Conservation (phyloP, 2,797 vertebrate species). For the Syngnathus acus region DNA sequence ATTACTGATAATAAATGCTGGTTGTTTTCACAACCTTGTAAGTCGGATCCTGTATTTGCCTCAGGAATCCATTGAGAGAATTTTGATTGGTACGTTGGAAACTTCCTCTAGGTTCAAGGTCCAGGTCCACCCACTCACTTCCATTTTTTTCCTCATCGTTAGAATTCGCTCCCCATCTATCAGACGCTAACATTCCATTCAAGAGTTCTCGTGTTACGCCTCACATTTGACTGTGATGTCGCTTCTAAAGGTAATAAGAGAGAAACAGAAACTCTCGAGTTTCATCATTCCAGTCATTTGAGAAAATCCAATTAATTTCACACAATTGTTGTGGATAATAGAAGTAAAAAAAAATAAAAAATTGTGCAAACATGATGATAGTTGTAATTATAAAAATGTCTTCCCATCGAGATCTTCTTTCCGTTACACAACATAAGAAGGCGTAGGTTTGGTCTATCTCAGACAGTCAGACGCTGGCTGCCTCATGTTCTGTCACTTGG, state of each 20-base stretch:
- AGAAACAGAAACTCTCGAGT: background rate
- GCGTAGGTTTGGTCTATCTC: background rate
- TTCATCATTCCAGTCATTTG: background rate
- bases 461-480: background rate
- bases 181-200: conserved; percentile 16
- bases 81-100: background rate
- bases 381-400: background rate
- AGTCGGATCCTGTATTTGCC: background rate
- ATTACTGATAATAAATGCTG: background rate
- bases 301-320: background rate
- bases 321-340: background rate
- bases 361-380: background rate
- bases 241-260: background rate
- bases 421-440: background rate
- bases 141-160: conserved; percentile 34
- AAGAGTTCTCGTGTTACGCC: background rate
- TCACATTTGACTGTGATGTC: conserved; percentile 3
- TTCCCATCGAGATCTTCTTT: background rate
- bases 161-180: conserved; percentile 39
- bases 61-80: background rate
- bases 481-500: background rate
- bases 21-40: background rate
- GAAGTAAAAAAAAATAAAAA: background rate
- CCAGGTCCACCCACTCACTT: conserved; percentile 14
- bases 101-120: background rate